Evolutionary conservation across 2,888 invertebrate species (phyloP).

Genomic region (Steromphala cineraria): DNA sequence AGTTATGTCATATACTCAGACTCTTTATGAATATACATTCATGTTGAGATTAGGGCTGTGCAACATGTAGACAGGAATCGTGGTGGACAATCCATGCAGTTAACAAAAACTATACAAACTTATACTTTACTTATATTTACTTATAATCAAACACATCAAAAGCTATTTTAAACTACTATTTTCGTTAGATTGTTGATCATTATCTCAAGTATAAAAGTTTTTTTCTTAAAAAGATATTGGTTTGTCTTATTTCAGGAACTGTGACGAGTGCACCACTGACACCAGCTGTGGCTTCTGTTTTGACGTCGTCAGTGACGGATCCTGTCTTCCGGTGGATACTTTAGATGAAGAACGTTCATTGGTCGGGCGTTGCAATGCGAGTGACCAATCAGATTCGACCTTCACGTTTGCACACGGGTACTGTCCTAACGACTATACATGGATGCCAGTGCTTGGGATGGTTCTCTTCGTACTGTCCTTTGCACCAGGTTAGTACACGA

Average conservation of each 20-base stretch:
- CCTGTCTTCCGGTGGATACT: slow-evolving; percentile 57
- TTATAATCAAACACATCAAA: too few relatives aligned
- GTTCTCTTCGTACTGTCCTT: slow-evolving; percentile 75
- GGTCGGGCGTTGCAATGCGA: slow-evolving; percentile 56
- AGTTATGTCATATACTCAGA: too few relatives aligned
- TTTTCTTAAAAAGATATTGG: too few relatives aligned
- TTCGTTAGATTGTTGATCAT: too few relatives aligned
- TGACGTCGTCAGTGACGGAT: slow-evolving; percentile 49
- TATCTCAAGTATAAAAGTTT: too few relatives aligned
- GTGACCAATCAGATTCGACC: slow-evolving; percentile 20
- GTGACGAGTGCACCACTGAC: slow-evolving; percentile 74
- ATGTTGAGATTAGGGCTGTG: too few relatives aligned
- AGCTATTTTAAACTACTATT: too few relatives aligned
- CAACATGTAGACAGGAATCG: too few relatives aligned
- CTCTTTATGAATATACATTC: too few relatives aligned
- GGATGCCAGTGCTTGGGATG: slow-evolving; percentile 74
- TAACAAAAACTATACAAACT: too few relatives aligned
- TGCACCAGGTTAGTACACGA: slow-evolving; percentile 70
- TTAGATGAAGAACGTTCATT: slow-evolving; percentile 39
- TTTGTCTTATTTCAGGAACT: slow-evolving; percentile 41
- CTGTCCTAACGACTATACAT: slow-evolving; percentile 75
- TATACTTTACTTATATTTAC: too few relatives aligned
- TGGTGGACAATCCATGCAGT: too few relatives aligned
- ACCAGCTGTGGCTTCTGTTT: slow-evolving; percentile 76
- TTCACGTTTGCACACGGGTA: slow-evolving; percentile 73